Evolutionary conservation across 92 coral and sea anemone species (phyloP).

Genomic region (Porites lobata): DNA sequence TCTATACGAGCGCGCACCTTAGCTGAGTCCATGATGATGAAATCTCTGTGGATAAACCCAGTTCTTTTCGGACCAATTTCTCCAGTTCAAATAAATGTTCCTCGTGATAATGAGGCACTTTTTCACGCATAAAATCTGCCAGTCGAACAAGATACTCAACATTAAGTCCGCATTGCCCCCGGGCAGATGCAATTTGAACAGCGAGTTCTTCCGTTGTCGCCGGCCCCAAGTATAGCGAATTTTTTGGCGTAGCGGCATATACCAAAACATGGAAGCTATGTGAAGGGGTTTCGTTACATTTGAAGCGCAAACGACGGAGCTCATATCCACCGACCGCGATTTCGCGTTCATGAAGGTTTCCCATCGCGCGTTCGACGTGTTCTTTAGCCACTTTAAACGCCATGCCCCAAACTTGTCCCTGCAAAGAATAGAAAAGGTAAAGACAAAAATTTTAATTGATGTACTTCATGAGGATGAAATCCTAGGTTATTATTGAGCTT

Average conservation of each 20-base stretch:
- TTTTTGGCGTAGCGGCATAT: constrained; percentile 82
- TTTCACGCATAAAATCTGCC: constrained; percentile 86
- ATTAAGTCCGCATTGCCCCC: constrained; percentile 87
- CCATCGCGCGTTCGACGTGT: constrained; percentile 69
- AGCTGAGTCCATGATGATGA: constrained; percentile 72
- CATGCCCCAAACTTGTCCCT: constrained; percentile 94
- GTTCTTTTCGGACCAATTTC: constrained; percentile 58
- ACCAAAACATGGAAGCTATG: constrained; percentile 68
- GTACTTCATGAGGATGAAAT: too few species aligned
- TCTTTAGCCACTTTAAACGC: constrained; percentile 77
- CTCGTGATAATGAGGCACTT: constrained; percentile 76
- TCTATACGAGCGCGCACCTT: neutral
- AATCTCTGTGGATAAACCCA: constrained; percentile 73
- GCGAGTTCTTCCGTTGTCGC: constrained; percentile 81
- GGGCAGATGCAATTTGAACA: constrained; percentile 76
- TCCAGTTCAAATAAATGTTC: constrained; percentile 83
- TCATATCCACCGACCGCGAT: constrained; percentile 84
- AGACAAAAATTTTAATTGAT: too few species aligned
- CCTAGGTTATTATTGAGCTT: too few species aligned
- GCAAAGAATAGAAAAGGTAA: neutral
- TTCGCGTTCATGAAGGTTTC: constrained; percentile 83
- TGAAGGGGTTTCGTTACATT: constrained; percentile 14
- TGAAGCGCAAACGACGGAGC: constrained; percentile 72
- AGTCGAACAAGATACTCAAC: constrained; percentile 88
- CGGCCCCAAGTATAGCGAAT: constrained; percentile 82